A percentile compares a stretch with the other conserved stretches of the same genome.
Evolutionary conservation across 2,888 invertebrate species (phyloP).

Genomic region (Melinaea marsaeus): DNA sequence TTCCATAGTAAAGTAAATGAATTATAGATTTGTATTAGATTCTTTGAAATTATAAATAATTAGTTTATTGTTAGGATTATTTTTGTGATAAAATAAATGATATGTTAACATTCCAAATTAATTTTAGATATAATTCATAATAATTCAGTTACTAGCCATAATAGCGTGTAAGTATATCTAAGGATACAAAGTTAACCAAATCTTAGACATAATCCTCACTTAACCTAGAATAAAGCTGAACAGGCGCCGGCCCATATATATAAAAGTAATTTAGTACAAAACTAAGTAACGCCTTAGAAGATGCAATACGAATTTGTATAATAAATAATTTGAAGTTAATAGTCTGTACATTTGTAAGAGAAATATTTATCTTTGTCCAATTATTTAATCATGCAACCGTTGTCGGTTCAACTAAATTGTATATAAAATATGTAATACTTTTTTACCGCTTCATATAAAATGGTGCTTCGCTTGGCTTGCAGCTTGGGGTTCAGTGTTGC

Average conservation of each 20-base stretch:
- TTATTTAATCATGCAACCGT: too few species aligned
- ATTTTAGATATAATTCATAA: conserved; percentile 4
- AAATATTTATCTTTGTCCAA: conserved; percentile 4
- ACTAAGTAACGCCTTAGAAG: neutral
- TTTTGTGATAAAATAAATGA: neutral
- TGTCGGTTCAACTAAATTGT: conserved; percentile 1
- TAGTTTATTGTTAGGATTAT: too few species aligned
- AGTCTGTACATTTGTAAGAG: conserved; percentile 6
- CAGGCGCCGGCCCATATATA: neutral
- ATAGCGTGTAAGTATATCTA: conserved; percentile 35
- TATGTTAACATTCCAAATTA: conserved; percentile 6
- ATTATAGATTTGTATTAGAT: too few species aligned
- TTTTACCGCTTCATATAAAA: conserved; percentile 24
- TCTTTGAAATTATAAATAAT: too few species aligned
- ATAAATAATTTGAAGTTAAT: neutral
- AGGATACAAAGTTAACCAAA: conserved; percentile 13
- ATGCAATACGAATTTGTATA: conserved; percentile 12
- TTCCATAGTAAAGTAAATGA: too few species aligned
- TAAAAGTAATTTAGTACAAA: neutral
- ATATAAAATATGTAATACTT: conserved; percentile 17
- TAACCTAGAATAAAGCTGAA: conserved; percentile 1
- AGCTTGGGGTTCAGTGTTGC: neutral
- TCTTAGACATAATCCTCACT: conserved; percentile 10
- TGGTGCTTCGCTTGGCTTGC: conserved; percentile 28
- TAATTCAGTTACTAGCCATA: conserved; percentile 41